A percentile compares a stretch with the other conserved stretches of the same genome.
These are phyloP conservation scores for Micrasema minimum DNA, from an alignment of 1,140 invertebrate genomes.

Conservation along the genomic window DNA sequence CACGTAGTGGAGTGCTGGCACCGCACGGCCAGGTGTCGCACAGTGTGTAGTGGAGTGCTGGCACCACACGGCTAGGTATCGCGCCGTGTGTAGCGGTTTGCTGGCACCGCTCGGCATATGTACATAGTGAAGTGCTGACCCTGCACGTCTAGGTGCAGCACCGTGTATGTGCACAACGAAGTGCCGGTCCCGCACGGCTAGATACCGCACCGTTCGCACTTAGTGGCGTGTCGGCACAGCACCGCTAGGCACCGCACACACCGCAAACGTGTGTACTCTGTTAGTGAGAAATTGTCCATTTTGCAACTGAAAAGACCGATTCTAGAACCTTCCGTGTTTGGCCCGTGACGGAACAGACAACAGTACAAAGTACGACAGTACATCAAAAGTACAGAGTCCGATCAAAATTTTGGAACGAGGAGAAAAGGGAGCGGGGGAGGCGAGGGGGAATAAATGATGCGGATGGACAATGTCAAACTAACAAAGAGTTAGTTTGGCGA, in stretches of 20 bases:
- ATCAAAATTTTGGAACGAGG: slow-evolving; percentile 13
- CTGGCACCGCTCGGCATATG: too few relatives aligned
- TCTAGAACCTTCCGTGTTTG: slow-evolving; percentile 50
- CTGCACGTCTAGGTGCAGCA: background rate
- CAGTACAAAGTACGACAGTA: too few relatives aligned
- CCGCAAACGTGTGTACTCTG: slow-evolving; percentile 42
- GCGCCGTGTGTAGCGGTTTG: too few relatives aligned
- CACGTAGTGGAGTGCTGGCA: background rate
- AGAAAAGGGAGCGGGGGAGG: slow-evolving; percentile 1
- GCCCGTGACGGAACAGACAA: slow-evolving; percentile 36
- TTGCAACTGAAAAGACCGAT: slow-evolving; percentile 48
- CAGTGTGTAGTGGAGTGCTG: background rate
- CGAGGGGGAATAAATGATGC: slow-evolving; percentile 40
- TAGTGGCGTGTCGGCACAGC: too few relatives aligned
- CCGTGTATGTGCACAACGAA: background rate
- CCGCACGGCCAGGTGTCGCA: slow-evolving; percentile 1
- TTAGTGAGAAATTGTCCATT: slow-evolving; percentile 55
- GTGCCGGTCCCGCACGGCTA: background rate
- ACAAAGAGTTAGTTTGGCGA: slow-evolving; percentile 55
- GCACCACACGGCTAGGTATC: too few relatives aligned
- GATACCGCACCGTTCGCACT: too few relatives aligned
- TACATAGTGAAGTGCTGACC: background rate
- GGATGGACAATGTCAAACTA: slow-evolving; percentile 55
- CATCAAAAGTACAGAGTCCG: too few relatives aligned
- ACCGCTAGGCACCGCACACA: slow-evolving; percentile 28